These are phyloP conservation scores for Potamarius usumacintae DNA, from an alignment of 2,113 vertebrate species.

Conservation along the genomic window DNA sequence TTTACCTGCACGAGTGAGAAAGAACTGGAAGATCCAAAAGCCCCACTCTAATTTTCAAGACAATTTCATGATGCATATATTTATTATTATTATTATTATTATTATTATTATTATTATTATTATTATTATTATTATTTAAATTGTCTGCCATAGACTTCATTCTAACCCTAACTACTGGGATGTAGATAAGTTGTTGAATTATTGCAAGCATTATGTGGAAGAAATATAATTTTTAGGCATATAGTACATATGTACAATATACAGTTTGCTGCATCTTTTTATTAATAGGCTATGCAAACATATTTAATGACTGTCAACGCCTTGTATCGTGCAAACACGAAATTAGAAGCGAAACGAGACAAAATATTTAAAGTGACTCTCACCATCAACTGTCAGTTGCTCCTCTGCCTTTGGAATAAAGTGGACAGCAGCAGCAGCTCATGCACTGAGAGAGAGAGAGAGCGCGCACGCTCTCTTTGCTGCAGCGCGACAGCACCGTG, in stretches of 20 bases:
- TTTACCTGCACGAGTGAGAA: not conserved
- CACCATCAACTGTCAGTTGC: not conserved
- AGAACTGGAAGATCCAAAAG: not conserved
- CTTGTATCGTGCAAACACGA: not conserved
- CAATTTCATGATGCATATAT: not conserved
- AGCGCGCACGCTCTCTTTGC: not conserved
- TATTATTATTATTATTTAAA: not conserved
- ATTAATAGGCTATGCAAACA: not conserved
- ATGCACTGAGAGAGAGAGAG: not conserved
- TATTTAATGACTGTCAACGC: not conserved
- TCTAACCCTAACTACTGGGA: not conserved
- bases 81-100: not conserved
- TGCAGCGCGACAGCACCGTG: slow-evolving; percentile 10
- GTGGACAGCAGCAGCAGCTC: slow-evolving; percentile 18
- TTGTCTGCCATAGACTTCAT: not conserved
- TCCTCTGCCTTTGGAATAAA: not conserved
- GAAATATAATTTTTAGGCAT: not conserved
- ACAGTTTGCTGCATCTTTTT: not conserved
- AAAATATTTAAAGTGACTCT: not conserved
- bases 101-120: not conserved
- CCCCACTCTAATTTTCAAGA: not conserved
- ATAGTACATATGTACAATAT: not conserved
- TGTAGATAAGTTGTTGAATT: not conserved
- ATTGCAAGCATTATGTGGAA: not conserved
- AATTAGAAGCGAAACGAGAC: no score